Base-by-base conservation (phyloP, 2,797 vertebrate genomes). In the Pipistrellus pygmaeus region DNA sequence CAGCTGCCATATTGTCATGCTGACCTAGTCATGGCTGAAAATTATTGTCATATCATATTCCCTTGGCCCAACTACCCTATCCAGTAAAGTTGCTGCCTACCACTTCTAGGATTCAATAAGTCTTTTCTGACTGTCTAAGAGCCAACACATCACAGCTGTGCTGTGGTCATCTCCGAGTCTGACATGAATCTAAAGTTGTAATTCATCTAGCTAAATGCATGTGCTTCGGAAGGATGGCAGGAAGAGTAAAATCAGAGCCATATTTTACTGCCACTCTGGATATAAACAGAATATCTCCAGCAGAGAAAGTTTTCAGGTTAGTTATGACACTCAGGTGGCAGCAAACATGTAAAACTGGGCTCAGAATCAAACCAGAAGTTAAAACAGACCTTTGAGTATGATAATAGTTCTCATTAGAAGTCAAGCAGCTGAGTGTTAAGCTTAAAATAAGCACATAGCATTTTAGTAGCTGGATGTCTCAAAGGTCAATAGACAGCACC, bases 351-450 rank as follows among this genome's bases (percentile, higher is more conserved):
- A 51, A 90, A 90, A 77, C 4, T 64, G 27, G 30, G 23, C 41
- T 95, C 32, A n/a, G 7, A 90, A 72, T 71, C 80, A 76, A 96
- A 90, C 9, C 80, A 86, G 69, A 87, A 92, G 20, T 90, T 77
- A 90, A 83, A 73, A 90, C 18, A 93, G 38, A 85, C 15, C 32
- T 91, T 73, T 68, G 3, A 53, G 2, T 35, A 80, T 62, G 78
- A 17, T 78, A 69, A 53, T 10, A 71, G 30, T 75, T 91, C 27
- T 32, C 21, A 69, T 46, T 53, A 84, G 32, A 93, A 92, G 57
- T 83, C 13, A 90, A 90, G 41, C 48, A 44, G 6, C n/a, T 86
- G 57, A 75, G 11, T 57, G 35, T 80, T 21, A 73, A 14, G 51
- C 48, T 38, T 84, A 75, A 95, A 90, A 84, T 41, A 81, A 69